A percentile compares a stretch with the other conserved stretches of the same genome.
Conservation (phyloP, 1,140 invertebrate species). For the Pogonognathellus flavescens region DNA sequence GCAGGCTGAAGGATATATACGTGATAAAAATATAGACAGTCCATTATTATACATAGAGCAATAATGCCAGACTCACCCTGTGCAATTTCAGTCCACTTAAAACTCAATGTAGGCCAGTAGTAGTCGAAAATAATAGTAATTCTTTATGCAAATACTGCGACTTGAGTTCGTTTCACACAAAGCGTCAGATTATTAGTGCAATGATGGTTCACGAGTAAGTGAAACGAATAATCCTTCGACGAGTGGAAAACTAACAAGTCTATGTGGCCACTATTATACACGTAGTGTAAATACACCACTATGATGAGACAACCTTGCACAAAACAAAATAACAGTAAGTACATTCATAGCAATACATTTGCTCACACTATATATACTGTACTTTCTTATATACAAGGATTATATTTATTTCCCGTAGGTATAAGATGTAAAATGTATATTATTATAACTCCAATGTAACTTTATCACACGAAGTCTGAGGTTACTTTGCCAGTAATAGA, state of each 20-base stretch:
- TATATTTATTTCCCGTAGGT: no score
- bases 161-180: slow-evolving; percentile 37
- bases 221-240: slow-evolving; percentile 1
- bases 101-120: slow-evolving; percentile 33
- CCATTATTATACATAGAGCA: slow-evolving; percentile 9
- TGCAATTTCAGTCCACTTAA: slow-evolving; percentile 16
- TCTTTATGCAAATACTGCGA: slow-evolving; percentile 35
- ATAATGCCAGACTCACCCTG: slow-evolving; percentile 13
- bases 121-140: slow-evolving; percentile 22
- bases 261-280: no score
- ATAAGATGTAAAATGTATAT: no score
- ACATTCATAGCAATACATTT: no score
- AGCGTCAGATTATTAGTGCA: slow-evolving; percentile 29
- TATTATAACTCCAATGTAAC: background rate
- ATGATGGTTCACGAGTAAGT: slow-evolving; percentile 28
- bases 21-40: slow-evolving; percentile 33
- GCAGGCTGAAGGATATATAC: background rate
- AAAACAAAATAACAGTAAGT: background rate
- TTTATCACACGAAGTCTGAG: background rate
- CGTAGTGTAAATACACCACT: no score
- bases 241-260: slow-evolving; percentile 21
- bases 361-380: no score
- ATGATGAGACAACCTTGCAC: background rate
- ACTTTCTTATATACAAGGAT: no score
- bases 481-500: background rate